Base-by-base conservation (phyloP, 2,113 vertebrate genomes). In the Rhegmatorhina hoffmannsi region DNA sequence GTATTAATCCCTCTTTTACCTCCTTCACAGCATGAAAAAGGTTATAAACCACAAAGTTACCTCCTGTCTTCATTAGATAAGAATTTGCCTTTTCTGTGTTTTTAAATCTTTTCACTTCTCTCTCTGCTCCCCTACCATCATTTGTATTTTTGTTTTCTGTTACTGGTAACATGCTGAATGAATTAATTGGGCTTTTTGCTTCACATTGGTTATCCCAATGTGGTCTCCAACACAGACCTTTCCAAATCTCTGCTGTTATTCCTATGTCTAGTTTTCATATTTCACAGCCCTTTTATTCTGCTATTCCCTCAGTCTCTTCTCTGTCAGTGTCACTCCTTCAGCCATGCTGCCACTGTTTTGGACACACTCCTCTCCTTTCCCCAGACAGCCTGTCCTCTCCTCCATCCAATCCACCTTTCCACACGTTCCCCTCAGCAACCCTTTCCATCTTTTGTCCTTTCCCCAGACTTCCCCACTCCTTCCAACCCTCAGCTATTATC, bases 361-460 rank as follows among this genome's bases (percentile, higher is more conserved):
- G 46, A 19, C 53, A 59, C 2, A 17, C n/a, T 72, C 21, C 9
- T 79, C 15, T 60, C 12, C 44, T 86, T 82, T 72, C 75, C 33
- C 18, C 33, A 62, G 31, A 29, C 38, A 82, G 24, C 23, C 8
- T 86, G 67, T 88, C 33, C 59, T 95, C 26, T 90, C n/a, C 28
- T 85, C 34, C 33, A 15, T 72, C 70, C 73, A 68, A 82, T 29
- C 19, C 33, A 43, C 43, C 33, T 49, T 84, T 25, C 36, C 1
- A 0, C 10, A 19, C 0, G 0, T 59, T 87, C 33, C 44, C 34
- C 72, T 34, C 73, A 72, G 29, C 60, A 74, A 4, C 31, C 23
- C 14, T 78, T 84, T 81, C 73, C 69, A 59, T 33, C 31, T 67
- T 77, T 77, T 47, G 60, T 29, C 38, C 20, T 76, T 73, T 85